Evolutionary conservation across 2,888 invertebrate genomes (phyloP).

Genomic region (Hypercompe scribonia): DNA sequence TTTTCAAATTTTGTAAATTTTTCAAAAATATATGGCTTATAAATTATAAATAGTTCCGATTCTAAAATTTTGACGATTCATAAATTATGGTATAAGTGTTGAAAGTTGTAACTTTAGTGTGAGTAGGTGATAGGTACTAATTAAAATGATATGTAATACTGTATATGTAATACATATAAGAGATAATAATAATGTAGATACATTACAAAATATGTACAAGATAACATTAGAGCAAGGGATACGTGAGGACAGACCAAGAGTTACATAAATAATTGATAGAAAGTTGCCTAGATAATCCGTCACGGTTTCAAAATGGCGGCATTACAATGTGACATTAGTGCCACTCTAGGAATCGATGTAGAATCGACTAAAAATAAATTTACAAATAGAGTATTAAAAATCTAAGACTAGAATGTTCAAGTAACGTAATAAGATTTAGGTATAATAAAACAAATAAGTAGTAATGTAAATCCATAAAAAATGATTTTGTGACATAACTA

Average conservation of each 20-base stretch:
- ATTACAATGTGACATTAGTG: constrained; percentile 22
- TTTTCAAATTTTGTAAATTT: constrained; percentile 66
- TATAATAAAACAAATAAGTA: constrained; percentile 34
- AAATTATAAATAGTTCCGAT: constrained; percentile 53
- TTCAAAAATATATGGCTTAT: constrained; percentile 74
- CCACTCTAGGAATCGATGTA: constrained; percentile 24
- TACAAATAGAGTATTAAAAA: constrained; percentile 34
- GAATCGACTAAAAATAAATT: constrained; percentile 27
- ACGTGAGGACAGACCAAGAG: constrained; percentile 44
- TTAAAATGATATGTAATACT: constrained; percentile 78
- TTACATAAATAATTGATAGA: constrained; percentile 30
- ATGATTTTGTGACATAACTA: constrained; percentile 14
- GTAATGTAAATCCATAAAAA: constrained; percentile 2
- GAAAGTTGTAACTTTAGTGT: constrained; percentile 26
- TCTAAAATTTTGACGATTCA: constrained; percentile 34
- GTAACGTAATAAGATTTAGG: constrained; percentile 23
- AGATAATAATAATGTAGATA: constrained; percentile 43
- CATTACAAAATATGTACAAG: constrained; percentile 53
- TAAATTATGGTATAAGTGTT: constrained; percentile 27
- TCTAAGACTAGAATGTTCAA: constrained; percentile 45
- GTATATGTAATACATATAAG: constrained; percentile 49
- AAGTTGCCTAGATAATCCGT: constrained; percentile 27
- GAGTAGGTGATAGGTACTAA: constrained; percentile 60
- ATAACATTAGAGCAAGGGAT: constrained; percentile 42
- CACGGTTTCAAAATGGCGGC: constrained; percentile 12